Conservation (phyloP, 1,140 invertebrate genomes). For the Spodoptera frugiperda region DNA sequence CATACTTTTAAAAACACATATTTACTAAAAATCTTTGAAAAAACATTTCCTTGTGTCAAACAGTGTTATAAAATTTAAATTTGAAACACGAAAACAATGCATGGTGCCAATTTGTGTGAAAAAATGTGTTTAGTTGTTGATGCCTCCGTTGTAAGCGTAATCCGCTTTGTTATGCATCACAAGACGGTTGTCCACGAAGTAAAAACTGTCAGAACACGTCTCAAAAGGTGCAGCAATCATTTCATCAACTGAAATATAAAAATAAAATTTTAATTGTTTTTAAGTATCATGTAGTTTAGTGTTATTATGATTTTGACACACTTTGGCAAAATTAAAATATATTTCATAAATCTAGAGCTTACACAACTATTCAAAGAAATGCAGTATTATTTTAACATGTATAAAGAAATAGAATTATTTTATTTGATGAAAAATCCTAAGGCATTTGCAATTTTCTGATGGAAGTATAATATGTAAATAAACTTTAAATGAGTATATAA, state of each 20-base stretch:
- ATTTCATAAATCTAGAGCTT: too few relatives aligned
- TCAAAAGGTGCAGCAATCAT: conserved; percentile 99
- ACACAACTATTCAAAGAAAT: too few relatives aligned
- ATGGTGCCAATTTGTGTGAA: conserved; percentile 52
- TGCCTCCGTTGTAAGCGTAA: conserved; percentile 96
- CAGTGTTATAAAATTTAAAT: conserved; percentile 31
- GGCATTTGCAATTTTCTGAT: too few relatives aligned
- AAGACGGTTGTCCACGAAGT: conserved; percentile 98
- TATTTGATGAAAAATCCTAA: too few relatives aligned
- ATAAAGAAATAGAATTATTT: too few relatives aligned
- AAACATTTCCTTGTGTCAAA: conserved; percentile 22
- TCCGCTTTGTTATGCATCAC: conserved; percentile 99
- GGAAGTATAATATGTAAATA: too few relatives aligned
- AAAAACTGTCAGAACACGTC: conserved; percentile 99
- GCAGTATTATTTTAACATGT: too few relatives aligned
- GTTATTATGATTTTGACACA: too few relatives aligned
- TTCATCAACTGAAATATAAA: conserved; percentile 92
- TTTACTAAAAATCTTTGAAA: conserved; percentile 23
- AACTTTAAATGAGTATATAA: too few relatives aligned
- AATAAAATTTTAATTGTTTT: background rate
- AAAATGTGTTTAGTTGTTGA: conserved; percentile 74
- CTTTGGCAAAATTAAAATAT: too few relatives aligned
- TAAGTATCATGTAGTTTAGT: too few relatives aligned
- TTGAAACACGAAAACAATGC: conserved; percentile 33
- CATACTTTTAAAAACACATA: conserved; percentile 12